These are phyloP conservation scores for Odontomachus brunneus DNA, from an alignment of 1,140 invertebrate genomes.

Conservation along the genomic window DNA sequence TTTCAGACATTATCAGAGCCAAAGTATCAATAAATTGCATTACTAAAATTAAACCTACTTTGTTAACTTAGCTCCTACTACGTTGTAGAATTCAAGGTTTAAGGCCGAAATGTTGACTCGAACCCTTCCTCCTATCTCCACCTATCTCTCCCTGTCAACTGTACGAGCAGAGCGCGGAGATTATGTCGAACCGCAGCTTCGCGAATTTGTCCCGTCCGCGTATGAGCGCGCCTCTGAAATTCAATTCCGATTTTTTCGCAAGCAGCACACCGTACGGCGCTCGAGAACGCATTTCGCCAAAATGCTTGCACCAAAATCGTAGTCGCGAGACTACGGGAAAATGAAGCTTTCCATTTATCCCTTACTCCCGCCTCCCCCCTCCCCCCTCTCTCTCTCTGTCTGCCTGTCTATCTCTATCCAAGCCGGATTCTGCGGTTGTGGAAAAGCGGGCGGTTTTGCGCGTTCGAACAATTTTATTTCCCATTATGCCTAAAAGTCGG, in stretches of 20 bases:
- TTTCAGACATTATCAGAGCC: no score
- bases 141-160: no score
- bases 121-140: no score
- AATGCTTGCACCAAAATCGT: constrained; percentile 21
- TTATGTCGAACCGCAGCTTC: constrained; percentile 31
- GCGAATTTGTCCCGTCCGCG: constrained; percentile 55
- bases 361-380: no score
- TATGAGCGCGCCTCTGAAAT: constrained; percentile 19
- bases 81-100: no score
- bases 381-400: no score
- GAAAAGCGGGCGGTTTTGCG: constrained; percentile 1
- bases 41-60: no score
- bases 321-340: background rate
- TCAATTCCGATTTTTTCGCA: background rate
- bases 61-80: no score
- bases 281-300: constrained; percentile 38
- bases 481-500: constrained; percentile 6
- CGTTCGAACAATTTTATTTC: constrained; percentile 10
- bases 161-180: constrained; percentile 49
- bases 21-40: no score
- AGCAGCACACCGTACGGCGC: constrained; percentile 11
- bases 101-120: no score
- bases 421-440: constrained; percentile 27
- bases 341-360: constrained; percentile 38
- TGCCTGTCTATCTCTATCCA: background rate